Evolutionary conservation across 2,113 vertebrate species (phyloP), one percentile per base, ranked within the genome.

Genomic region (Perca flavescens): DNA sequence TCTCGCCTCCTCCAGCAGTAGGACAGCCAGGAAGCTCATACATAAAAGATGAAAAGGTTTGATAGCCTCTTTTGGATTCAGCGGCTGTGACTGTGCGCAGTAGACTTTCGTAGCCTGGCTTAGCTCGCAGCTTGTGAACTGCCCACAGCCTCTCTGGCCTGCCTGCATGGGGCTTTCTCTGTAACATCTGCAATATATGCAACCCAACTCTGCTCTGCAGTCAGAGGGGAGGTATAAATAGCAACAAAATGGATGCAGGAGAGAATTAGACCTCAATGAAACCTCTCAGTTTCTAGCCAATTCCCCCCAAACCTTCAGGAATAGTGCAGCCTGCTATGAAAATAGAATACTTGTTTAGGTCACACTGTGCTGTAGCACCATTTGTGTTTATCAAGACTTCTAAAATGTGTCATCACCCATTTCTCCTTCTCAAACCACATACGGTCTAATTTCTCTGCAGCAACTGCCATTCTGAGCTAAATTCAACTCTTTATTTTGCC

Each of bases 41-140:
- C 97, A 98, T 98, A 97, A 98, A 97, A 97, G 96, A 97, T 97
- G 96, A 96, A 95, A 95, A 95, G 96, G 93, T 95, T 96, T 96
- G 96, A 97, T 96, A 93, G 96, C 95, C 95, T 95, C 95, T 94
- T 92, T 94, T 94, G 92, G 95, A 94, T 94, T 95, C 94, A 57
- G 63, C 87, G 92, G 93, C 94, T 80, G 87, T 77, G 85, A 93
- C 54, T 10, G 94, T 76, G 81, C 94, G 86, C 92, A 90, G 91
- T 95, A 80, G 83, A 87, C 88, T 88, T 87, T 83, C 50, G 34
- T 54, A 80, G 86, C 80, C 85, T 77, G 87, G 79, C 83, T 93
- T 67, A 77, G 88, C 80, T 52, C 16, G 9, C 68, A 60, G 74
- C 80, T 73, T 83, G 85, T 81, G 87, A 89, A 88, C 82, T 86